These are phyloP conservation scores for Augochlorella aurata DNA, from an alignment of 2,888 invertebrate genomes.

Conservation along the genomic window DNA sequence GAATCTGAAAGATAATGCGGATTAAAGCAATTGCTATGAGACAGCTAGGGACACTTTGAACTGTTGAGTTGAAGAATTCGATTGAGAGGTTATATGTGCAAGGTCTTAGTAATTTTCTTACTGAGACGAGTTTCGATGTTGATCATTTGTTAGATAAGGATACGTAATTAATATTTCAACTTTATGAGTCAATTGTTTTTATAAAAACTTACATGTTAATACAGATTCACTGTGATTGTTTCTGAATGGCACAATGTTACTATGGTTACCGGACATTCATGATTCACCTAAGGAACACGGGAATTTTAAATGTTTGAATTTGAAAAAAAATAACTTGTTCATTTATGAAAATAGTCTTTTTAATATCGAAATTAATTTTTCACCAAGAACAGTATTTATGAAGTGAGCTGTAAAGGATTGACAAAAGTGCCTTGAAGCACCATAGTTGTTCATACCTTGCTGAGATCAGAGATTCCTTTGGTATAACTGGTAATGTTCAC, in stretches of 20 bases:
- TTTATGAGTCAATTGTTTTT: neutral
- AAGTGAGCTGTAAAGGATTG: neutral
- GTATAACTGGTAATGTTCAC: slow-evolving; percentile 23
- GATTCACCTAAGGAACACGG: neutral
- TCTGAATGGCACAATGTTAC: neutral
- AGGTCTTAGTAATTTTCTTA: neutral
- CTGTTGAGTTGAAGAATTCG: neutral
- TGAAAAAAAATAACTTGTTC: neutral
- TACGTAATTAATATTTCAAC: neutral
- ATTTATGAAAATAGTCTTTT: neutral
- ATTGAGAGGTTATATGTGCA: neutral
- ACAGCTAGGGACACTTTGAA: neutral
- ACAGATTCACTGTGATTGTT: slow-evolving; percentile 23
- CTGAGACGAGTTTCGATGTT: neutral
- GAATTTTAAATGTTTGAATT: neutral
- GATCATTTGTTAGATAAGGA: neutral
- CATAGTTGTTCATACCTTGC: neutral
- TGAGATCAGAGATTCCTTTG: slow-evolving; percentile 17
- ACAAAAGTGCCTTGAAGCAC: slow-evolving; percentile 36
- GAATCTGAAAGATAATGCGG: slow-evolving; percentile 17
- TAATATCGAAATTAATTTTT: neutral
- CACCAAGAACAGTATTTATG: neutral
- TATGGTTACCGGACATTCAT: neutral
- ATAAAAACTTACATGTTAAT: neutral
- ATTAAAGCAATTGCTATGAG: too few species aligned